Evolutionary conservation across 2,797 vertebrate species (phyloP), one percentile per base, ranked within the genome.

Genomic region (Tachyglossus aculeatus): DNA sequence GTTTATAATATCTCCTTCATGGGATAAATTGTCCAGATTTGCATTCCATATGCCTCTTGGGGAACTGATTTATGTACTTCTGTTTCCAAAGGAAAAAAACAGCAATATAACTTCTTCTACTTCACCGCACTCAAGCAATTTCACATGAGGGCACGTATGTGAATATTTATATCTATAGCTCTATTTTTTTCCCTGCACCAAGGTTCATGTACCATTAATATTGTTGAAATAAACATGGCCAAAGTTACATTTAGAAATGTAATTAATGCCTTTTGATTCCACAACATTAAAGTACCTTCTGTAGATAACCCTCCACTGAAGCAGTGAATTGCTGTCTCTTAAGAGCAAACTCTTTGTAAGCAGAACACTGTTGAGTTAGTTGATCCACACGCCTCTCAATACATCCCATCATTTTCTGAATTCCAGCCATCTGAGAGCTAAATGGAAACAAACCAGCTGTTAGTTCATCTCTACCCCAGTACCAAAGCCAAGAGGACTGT

Each of bases 351-450:
- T 89, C 89, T 71, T 84, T 71, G 69, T 93, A 86, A 5, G 88
- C 76, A 15, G 89, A 88, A 77, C 84, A 86, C 43, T 90, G 91
- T 5, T 59, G 44, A 14, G 68, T 87, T 61, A 95, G 81, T 25
- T 78, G 79, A 61, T 93, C 86, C 53, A 88, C 86, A 34, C 82
- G 85, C 41, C 90, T 91, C 78, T 87, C 18, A 81, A 96, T 59
- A 60, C 87, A 88, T 60, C 88, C 89, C 87, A 95, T 83, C 92
- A 92, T 94, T 84, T 93, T 87, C 27, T 87, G 89, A 86, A 93
- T 83, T 50, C 88, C 93, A 45, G 55, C 68, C 37, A 81, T 77
- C 76, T 57, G 89, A 57, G 77, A 84, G 67, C 92, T 92, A 87
- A 82, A 88, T 39, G 7, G 18, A 36, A 84, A 83, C 41, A 86